Evolutionary conservation across 2,113 vertebrate species (phyloP), one percentile per base, ranked within the genome.

Genomic region (Hydrochoerus hydrochaeris): DNA sequence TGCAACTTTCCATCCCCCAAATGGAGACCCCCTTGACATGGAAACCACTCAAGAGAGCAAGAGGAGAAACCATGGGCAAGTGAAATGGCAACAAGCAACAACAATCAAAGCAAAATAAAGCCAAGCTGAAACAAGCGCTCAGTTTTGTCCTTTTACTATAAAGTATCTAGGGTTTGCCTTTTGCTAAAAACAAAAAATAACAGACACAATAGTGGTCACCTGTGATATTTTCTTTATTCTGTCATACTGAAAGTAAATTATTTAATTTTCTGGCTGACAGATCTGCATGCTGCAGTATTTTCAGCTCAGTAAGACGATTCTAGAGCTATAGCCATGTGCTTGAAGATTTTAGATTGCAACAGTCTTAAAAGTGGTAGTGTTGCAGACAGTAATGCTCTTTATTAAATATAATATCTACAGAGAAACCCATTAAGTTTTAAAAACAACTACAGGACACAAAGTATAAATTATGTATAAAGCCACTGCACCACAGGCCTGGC

Each of bases 141-240:
- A 35, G 73, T 35, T 90, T 24, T 58, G 65, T 62, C 57, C 32
- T 75, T 77, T 38, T 63, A 30, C 57, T 77, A 69, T 35, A 20
- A n/a, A 57, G 10, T 94, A 89, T 92, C 75, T 73, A 67, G 46
- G 69, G 84, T 82, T 4, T 69, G 71, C 19, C 88, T 96, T 82
- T 94, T 63, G 44, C 86, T 80, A 67, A 78, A 89, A 92, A 90
- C 77, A 46, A 87, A 90, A 92, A 88, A 19, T 52, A 93, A 95
- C 49, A 52, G 44, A 67, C 82, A 41, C 38, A 19, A 71, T 16
- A 60, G 95, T 92, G 94, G 71, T 82, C 85, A 91, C 46, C 75
- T 69, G n/a, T 35, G 62, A 35, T 85, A 46, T 57, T 91, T 91
- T 84, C 88, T 81, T 67, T 84, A 80, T 83, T 78, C 52, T 38